Conservation (phyloP, 2,888 invertebrate genomes). For the Andrena bicolor region DNA sequence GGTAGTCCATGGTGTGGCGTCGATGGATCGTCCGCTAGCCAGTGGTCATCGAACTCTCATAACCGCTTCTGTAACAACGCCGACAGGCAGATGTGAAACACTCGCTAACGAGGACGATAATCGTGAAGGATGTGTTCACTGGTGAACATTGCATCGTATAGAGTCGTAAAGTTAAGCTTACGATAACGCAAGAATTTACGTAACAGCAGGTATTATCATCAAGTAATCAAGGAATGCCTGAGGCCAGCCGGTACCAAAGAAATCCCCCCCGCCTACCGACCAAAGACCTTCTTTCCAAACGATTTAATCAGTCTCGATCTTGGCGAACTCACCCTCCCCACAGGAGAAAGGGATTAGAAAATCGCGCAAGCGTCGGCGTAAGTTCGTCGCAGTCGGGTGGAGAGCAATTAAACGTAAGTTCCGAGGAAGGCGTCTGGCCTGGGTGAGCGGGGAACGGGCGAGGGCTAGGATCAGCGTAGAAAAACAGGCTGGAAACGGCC, state of each 20-base stretch:
- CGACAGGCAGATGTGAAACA: conserved; percentile 48
- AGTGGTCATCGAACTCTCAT: conserved; percentile 84
- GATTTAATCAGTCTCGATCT: too few species aligned
- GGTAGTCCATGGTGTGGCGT: conserved; percentile 81
- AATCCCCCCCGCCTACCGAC: too few species aligned
- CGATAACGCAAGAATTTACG: too few species aligned
- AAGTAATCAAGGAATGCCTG: too few species aligned
- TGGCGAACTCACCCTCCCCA: not conserved
- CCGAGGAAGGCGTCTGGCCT: conserved; percentile 35
- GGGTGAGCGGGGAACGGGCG: conserved; percentile 2
- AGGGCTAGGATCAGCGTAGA: conserved; percentile 49
- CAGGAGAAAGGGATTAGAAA: conserved; percentile 13
- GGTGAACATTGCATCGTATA: too few species aligned
- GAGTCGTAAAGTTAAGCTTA: too few species aligned
- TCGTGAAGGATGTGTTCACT: too few species aligned
- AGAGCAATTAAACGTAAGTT: conserved; percentile 62
- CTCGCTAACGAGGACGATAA: not conserved
- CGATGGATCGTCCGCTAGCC: conserved; percentile 75
- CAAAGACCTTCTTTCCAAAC: too few species aligned
- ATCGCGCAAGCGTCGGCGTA: not conserved
- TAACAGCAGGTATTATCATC: too few species aligned
- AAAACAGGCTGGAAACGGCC: conserved; percentile 66
- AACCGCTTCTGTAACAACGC: conserved; percentile 79
- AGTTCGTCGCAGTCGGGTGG: conserved; percentile 6
- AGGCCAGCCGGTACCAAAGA: too few species aligned